Evolutionary conservation across 2,797 vertebrate species (phyloP).

Genomic region (Diplodus sargus): DNA sequence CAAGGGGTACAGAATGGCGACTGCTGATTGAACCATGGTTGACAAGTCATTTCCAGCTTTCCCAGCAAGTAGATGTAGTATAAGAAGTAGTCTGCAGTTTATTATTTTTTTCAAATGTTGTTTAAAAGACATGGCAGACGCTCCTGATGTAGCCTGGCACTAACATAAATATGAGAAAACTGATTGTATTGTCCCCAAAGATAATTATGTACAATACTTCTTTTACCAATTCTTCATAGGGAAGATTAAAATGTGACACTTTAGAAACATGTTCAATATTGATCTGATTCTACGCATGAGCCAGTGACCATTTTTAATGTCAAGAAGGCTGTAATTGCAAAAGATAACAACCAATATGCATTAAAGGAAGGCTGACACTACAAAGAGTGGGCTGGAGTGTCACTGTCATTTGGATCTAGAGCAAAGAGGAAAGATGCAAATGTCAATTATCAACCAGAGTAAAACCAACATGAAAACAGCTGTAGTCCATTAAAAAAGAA

Average conservation of each 20-base stretch:
- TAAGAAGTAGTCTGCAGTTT: neutral
- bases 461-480: conserved; percentile 20
- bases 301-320: no score
- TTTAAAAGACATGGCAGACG: no score
- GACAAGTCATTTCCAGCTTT: neutral
- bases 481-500: neutral
- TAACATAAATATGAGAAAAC: neutral
- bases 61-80: neutral
- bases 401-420: neutral
- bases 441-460: conserved; percentile 2
- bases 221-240: neutral
- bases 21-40: neutral
- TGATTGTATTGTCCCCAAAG: neutral
- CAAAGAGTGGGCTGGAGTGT: neutral
- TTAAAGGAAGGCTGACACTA: neutral
- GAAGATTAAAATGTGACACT: neutral
- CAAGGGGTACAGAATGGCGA: neutral
- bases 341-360: neutral
- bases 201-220: neutral
- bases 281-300: neutral
- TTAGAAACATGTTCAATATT: no score
- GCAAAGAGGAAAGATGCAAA: conserved; percentile 8
- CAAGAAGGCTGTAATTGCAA: neutral
- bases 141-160: no score
- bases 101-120: neutral